phyloP scores from a whole-genome alignment of 2,888 invertebrate genomes.

The Hirtodrosophila confusa region DNA sequence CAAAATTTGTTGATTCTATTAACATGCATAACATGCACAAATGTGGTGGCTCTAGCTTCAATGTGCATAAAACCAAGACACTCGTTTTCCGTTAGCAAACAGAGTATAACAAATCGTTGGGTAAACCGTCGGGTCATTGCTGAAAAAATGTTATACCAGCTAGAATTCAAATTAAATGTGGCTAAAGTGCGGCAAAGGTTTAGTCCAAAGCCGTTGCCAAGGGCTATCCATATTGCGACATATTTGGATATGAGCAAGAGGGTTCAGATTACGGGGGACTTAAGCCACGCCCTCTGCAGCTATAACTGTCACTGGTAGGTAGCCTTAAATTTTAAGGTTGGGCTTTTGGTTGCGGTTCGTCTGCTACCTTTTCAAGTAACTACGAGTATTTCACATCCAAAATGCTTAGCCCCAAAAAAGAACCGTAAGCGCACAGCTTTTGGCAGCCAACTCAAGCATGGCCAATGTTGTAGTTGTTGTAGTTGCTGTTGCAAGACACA shows the following conservation, averaged over 20 bases:
- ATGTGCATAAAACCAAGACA: too few relatives aligned
- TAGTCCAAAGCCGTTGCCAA: slow-evolving; percentile 4
- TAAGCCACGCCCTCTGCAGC: slow-evolving; percentile 56
- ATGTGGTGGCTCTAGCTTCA: too few relatives aligned
- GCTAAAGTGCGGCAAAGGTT: slow-evolving; percentile 16
- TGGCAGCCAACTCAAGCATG: slow-evolving; percentile 63
- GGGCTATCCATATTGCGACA: slow-evolving; percentile 45
- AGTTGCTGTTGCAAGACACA: slow-evolving; percentile 42
- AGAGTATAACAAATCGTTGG: not conserved
- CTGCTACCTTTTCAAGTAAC: slow-evolving; percentile 59
- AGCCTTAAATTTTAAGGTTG: slow-evolving; percentile 60
- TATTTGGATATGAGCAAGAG: slow-evolving; percentile 21
- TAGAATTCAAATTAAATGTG: slow-evolving; percentile 48
- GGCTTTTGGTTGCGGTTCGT: slow-evolving; percentile 61
- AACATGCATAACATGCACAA: too few relatives aligned
- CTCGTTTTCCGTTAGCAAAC: not conserved
- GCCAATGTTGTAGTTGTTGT: slow-evolving; percentile 37
- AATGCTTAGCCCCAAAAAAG: slow-evolving; percentile 38
- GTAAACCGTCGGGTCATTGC: not conserved
- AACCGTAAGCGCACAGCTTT: slow-evolving; percentile 54
- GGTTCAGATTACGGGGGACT: slow-evolving; percentile 17
- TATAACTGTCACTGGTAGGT: slow-evolving; percentile 48
- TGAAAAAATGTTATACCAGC: slow-evolving; percentile 7
- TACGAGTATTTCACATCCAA: slow-evolving; percentile 62
- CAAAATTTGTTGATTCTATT: too few relatives aligned